Conservation (phyloP, 2,888 invertebrate species). For the Lydus trimaculatus region DNA sequence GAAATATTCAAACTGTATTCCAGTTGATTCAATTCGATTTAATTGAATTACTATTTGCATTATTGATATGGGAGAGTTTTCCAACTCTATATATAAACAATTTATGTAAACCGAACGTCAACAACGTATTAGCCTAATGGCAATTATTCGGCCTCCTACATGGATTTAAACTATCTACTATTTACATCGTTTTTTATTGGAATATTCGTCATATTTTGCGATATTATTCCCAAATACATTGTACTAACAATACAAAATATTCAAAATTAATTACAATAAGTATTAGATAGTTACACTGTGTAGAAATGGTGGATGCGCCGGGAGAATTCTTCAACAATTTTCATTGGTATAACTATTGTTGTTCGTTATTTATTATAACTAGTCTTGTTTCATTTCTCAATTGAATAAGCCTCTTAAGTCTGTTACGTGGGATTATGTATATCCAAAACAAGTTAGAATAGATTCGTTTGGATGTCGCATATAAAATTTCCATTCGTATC, state of each 20-base stretch:
- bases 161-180: not conserved
- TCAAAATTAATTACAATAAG: no score
- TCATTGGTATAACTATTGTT: not conserved
- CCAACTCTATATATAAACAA: not conserved
- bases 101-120: not conserved
- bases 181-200: not conserved
- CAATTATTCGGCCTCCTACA: not conserved
- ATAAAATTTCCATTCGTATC: constrained; percentile 30
- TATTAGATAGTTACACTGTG: no score
- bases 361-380: no score
- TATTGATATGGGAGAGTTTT: not conserved
- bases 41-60: not conserved
- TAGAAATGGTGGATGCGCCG: not conserved
- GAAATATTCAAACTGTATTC: not conserved
- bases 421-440: not conserved
- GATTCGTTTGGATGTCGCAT: constrained; percentile 15
- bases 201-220: not conserved
- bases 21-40: not conserved
- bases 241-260: not conserved
- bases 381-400: no score
- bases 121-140: not conserved
- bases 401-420: no score
- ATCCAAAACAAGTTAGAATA: not conserved
- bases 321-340: not conserved
- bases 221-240: not conserved